A percentile compares a stretch with the other conserved stretches of the same genome.
These are phyloP conservation scores for Nomada ferruginata DNA, from an alignment of 2,888 invertebrate species.

Conservation along the genomic window DNA sequence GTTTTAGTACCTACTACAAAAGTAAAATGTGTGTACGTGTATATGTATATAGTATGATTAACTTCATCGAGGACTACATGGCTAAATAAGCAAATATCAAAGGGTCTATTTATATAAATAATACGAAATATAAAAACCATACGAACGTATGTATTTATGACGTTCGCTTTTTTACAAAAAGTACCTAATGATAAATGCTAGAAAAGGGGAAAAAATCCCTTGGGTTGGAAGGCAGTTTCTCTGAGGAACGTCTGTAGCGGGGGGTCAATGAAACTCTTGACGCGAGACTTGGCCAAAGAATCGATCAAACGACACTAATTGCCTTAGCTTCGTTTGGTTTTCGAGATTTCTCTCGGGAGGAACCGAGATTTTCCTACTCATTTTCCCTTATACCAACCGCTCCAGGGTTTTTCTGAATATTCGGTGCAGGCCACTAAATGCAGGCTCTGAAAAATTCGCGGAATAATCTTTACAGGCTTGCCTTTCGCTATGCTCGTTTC, in stretches of 20 bases:
- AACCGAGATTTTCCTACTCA: neutral
- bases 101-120: no score
- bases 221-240: neutral
- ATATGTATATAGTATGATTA: no score
- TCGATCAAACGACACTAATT: constrained; percentile 36
- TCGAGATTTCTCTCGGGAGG: constrained; percentile 9
- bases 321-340: neutral
- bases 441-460: constrained; percentile 59
- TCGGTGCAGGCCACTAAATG: constrained; percentile 52
- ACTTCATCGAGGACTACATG: no score
- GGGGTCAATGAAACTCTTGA: neutral
- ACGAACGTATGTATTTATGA: no score
- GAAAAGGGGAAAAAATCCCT: neutral
- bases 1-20: no score
- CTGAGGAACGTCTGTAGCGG: neutral
- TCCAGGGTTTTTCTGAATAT: constrained; percentile 32
- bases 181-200: neutral
- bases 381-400: neutral
- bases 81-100: no score
- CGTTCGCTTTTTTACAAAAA: no score
- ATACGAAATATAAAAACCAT: no score
- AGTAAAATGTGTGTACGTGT: no score
- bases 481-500: constrained; percentile 55
- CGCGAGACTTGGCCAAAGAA: constrained; percentile 18
- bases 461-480: constrained; percentile 68